A percentile compares a stretch with the other conserved stretches of the same genome.
Conservation (phyloP, 2,797 vertebrate species). For the Dallia pectoralis region DNA sequence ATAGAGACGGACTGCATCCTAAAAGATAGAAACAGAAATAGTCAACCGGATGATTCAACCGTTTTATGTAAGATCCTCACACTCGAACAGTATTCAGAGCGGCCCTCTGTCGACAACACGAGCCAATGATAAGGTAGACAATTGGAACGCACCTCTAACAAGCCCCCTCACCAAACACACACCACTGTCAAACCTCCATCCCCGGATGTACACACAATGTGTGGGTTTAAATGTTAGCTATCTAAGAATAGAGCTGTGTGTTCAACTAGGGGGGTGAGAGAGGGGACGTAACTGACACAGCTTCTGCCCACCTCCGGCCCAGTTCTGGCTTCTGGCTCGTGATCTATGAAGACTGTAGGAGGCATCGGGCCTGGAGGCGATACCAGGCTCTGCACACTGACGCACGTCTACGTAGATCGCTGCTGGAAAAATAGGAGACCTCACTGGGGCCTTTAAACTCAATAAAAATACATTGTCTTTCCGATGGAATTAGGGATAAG, state of each 20-base stretch:
- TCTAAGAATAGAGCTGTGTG: neutral
- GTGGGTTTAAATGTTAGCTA: slow-evolving; percentile 16
- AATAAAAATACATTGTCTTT: slow-evolving; percentile 37
- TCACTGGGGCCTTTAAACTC: slow-evolving; percentile 39
- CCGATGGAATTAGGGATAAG: slow-evolving; percentile 31
- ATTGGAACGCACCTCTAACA: neutral
- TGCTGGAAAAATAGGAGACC: slow-evolving; percentile 43
- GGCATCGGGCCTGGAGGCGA: slow-evolving; percentile 3
- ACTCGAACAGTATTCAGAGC: slow-evolving; percentile 24
- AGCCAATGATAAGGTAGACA: neutral
- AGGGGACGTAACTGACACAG: neutral
- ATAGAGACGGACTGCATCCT: slow-evolving; percentile 21
- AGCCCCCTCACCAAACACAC: neutral
- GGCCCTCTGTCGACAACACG: slow-evolving; percentile 4
- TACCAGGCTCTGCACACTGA: slow-evolving; percentile 28
- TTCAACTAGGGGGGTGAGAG: neutral
- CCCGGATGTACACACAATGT: neutral
- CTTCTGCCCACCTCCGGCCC: neutral
- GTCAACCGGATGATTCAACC: slow-evolving; percentile 28
- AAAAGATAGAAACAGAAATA: slow-evolving; percentile 25
- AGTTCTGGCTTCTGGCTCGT: slow-evolving; percentile 25
- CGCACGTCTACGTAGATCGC: slow-evolving; percentile 24
- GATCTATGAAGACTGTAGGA: slow-evolving; percentile 33
- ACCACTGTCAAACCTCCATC: neutral
- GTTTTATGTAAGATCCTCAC: slow-evolving; percentile 28